These are phyloP conservation scores for Onthophagus sagittarius DNA, from an alignment of 2,888 invertebrate species.

Conservation along the genomic window DNA sequence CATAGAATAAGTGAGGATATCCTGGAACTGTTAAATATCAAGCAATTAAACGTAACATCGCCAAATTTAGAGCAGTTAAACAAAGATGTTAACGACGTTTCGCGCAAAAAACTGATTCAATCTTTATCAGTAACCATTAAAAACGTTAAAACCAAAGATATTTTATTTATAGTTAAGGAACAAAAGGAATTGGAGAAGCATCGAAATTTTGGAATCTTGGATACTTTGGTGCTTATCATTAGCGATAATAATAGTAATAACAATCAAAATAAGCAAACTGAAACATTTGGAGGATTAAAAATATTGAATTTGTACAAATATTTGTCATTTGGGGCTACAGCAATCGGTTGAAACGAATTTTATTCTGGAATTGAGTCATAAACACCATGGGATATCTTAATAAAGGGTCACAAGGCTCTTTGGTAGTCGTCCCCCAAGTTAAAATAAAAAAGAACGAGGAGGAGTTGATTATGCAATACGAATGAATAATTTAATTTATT, in stretches of 20 bases:
- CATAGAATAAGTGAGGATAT: slow-evolving; percentile 33
- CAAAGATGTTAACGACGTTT: slow-evolving; percentile 33
- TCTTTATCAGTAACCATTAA: slow-evolving; percentile 33
- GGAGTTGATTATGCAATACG: slow-evolving; percentile 57
- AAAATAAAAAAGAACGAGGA: slow-evolving; percentile 56
- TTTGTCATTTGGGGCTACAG: slow-evolving; percentile 38
- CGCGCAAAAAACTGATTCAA: slow-evolving; percentile 35
- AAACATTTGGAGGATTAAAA: slow-evolving; percentile 27
- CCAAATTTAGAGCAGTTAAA: slow-evolving; percentile 23
- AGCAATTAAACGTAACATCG: slow-evolving; percentile 16
- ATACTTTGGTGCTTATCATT: slow-evolving; percentile 14
- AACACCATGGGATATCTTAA: slow-evolving; percentile 46
- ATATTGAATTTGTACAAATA: slow-evolving; percentile 31
- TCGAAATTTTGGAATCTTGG: slow-evolving; percentile 34
- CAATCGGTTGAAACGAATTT: slow-evolving; percentile 32
- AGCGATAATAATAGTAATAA: slow-evolving; percentile 27
- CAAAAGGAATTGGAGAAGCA: slow-evolving; percentile 35
- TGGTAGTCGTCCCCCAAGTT: slow-evolving; percentile 49
- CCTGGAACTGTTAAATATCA: slow-evolving; percentile 34
- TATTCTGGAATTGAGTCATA: slow-evolving; percentile 33
- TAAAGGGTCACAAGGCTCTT: slow-evolving; percentile 55
- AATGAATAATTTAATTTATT: slow-evolving; percentile 22
- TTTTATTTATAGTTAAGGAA: slow-evolving; percentile 38
- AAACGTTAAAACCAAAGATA: slow-evolving; percentile 38
- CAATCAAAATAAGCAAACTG: no score